Evolutionary conservation across 2,888 invertebrate species (phyloP).

Genomic region (Perithous albicinctus): DNA sequence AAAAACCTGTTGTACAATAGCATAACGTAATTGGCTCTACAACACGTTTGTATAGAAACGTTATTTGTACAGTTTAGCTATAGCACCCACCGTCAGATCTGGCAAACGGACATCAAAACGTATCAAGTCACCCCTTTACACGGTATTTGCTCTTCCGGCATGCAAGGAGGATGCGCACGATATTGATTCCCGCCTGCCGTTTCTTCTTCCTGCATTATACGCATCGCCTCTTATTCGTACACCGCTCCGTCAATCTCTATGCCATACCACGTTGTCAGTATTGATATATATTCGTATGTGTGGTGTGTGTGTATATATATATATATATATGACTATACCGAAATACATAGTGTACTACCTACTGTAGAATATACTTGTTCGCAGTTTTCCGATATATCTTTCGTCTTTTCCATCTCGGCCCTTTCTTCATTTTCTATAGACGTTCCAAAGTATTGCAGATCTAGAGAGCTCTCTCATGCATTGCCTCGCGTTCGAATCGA

Average conservation of each 20-base stretch:
- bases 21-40: too few species aligned
- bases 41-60: too few species aligned
- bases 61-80: neutral
- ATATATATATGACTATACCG: slow-evolving; percentile 14
- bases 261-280: slow-evolving; percentile 64
- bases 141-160: slow-evolving; percentile 49
- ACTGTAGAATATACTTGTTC: slow-evolving; percentile 39
- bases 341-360: neutral
- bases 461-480: slow-evolving; percentile 30
- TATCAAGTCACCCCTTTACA: slow-evolving; percentile 34
- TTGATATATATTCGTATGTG: neutral
- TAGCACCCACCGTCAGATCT: neutral
- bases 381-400: slow-evolving; percentile 70
- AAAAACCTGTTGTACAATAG: too few species aligned
- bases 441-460: slow-evolving; percentile 24
- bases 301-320: neutral
- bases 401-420: slow-evolving; percentile 40
- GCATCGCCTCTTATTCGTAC: slow-evolving; percentile 65
- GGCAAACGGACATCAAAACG: neutral
- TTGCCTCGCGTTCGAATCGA: slow-evolving; percentile 28
- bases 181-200: slow-evolving; percentile 78
- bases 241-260: slow-evolving; percentile 53
- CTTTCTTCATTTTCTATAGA: slow-evolving; percentile 37
- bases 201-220: slow-evolving; percentile 44
- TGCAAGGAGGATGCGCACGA: slow-evolving; percentile 69